Evolutionary conservation across 2,888 invertebrate genomes (phyloP), one percentile per base, ranked within the genome.

Genomic region (Andrena fulva): DNA sequence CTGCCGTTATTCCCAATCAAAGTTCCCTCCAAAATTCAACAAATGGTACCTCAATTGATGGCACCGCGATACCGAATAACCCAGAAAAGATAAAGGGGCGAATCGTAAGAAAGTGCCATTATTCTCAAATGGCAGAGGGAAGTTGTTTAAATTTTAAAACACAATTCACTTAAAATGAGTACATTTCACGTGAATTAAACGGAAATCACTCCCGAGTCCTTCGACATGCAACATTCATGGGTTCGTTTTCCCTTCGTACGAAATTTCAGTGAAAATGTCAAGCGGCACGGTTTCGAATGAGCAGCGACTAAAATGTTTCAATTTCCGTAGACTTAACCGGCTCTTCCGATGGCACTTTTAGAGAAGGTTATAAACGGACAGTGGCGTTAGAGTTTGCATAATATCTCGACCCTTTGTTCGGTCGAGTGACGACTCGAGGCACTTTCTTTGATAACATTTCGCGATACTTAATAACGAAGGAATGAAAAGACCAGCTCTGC

Each of bases 1-100:
- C 24, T 54, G 33, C 52, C 70, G 54, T 75, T 60, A 63, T 20
- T 66, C 59, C 70, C 85, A 81, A 80, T 84, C 66, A 79, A 85
- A 82, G 62, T 77, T 84, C 56, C 64, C 48, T 8, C 64, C 52
- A 35, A 66, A 60, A 64, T 52, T 75, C 54, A 8, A 0, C 20
- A 52, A 52, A 52, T 20, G 20, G 20, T 52, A 52, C 20, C 52
- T 52, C 2, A 20, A 52, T 52, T 20, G 42, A 52, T 52, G n/a
- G 20, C 20, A 20, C 20, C 20, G 2, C 20, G 52, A 16, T 42
- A 16, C 12, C 42, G 42, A 42, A 42, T 42, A 42, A 42, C 16
- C 4, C 42, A 16, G 42, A 16, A 16, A 42, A 16, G 42, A 42
- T 16, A 16, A 42, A 42, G 42, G 16, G 42, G 16, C 42, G 42